Conservation (phyloP, 2,888 invertebrate species). For the Pseudococcus longispinus region DNA sequence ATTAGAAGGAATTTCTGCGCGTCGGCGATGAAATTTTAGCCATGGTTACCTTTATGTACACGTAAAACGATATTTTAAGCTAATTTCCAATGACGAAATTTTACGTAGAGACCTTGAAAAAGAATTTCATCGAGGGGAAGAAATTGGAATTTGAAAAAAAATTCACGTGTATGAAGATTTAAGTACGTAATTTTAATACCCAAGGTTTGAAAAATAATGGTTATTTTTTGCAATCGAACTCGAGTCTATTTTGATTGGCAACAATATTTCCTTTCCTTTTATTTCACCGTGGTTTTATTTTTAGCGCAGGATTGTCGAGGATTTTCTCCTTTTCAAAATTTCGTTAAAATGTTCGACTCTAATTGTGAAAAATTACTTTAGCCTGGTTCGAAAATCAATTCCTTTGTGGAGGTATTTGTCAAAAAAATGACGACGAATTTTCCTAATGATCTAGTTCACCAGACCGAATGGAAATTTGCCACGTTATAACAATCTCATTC, state of each 20-base stretch:
- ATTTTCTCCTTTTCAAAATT: too few species aligned
- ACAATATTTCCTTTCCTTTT: too few species aligned
- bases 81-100: background rate
- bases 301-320: too few species aligned
- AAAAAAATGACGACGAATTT: background rate
- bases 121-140: background rate
- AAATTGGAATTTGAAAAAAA: background rate
- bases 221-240: background rate
- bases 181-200: background rate
- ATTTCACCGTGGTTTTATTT: too few species aligned
- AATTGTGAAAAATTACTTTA: too few species aligned
- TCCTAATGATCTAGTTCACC: background rate
- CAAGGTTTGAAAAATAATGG: too few species aligned
- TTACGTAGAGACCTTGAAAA: background rate
- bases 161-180: background rate
- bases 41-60: background rate
- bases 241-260: too few species aligned
- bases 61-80: background rate
- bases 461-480: background rate
- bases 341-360: too few species aligned
- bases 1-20: slow-evolving; percentile 2
- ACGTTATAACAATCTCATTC: background rate
- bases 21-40: background rate
- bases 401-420: background rate
- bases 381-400: too few species aligned